A percentile compares a stretch with the other conserved stretches of the same genome.
Conservation (phyloP, 53 echinoderm and acorn worm species). For the Antedon mediterranea region DNA sequence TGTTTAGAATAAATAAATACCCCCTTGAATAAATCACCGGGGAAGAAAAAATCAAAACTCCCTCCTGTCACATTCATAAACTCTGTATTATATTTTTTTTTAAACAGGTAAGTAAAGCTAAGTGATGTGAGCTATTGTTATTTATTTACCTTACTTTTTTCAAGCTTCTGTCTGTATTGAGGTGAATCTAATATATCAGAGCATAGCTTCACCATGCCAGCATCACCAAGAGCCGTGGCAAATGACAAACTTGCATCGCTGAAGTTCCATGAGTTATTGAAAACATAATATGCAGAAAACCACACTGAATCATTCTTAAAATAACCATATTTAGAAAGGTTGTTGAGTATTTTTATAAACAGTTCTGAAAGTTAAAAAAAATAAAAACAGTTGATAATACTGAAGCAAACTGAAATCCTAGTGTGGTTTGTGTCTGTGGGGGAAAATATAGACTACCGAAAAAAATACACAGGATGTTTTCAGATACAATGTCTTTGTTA, state of each 20-base stretch:
- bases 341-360: constrained; percentile 36
- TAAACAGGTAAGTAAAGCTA: too few relatives aligned
- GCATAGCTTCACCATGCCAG: constrained; percentile 74
- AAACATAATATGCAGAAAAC: constrained; percentile 90
- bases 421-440: too few relatives aligned
- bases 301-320: constrained; percentile 63
- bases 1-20: too few relatives aligned
- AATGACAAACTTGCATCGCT: constrained; percentile 69
- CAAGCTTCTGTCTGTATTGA: constrained; percentile 45
- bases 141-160: not conserved
- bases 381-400: not conserved
- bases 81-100: too few relatives aligned
- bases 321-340: constrained; percentile 45
- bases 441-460: too few relatives aligned
- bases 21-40: too few relatives aligned
- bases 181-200: constrained; percentile 56
- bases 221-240: constrained; percentile 46
- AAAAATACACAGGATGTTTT: too few relatives aligned
- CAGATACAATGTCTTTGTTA: too few relatives aligned
- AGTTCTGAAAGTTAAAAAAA: constrained; percentile 13
- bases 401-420: too few relatives aligned
- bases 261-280: constrained; percentile 80
- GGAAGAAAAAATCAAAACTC: too few relatives aligned
- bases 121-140: too few relatives aligned
- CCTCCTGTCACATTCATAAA: too few relatives aligned